phyloP scores from a whole-genome alignment of 1,140 invertebrate species.

The Odontomachus brunneus region DNA sequence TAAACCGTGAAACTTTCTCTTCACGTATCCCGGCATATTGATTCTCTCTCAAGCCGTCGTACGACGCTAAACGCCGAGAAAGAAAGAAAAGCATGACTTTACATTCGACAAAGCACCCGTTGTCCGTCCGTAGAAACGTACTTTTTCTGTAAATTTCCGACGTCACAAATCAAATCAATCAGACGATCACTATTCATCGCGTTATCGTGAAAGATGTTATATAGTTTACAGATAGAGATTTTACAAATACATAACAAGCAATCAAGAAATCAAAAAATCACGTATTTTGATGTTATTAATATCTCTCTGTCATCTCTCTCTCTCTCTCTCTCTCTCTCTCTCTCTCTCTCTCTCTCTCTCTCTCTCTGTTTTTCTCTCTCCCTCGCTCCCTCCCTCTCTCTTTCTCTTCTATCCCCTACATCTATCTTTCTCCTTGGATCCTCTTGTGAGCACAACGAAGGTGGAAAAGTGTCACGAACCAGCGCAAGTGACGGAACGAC shows the following conservation, averaged over 20 bases:
- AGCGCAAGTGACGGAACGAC: slow-evolving; percentile 48
- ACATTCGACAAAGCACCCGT: slow-evolving; percentile 3
- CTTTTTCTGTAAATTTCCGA: slow-evolving; percentile 19
- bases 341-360: not conserved
- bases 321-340: not conserved
- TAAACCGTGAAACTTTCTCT: slow-evolving; percentile 27
- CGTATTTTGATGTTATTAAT: slow-evolving; percentile 64
- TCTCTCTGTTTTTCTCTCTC: slow-evolving; percentile 3
- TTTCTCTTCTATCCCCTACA: no score
- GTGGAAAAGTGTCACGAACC: slow-evolving; percentile 65
- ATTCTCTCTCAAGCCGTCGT: slow-evolving; percentile 14
- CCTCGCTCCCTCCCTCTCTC: slow-evolving; percentile 38
- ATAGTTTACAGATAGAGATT: slow-evolving; percentile 66
- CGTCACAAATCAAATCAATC: slow-evolving; percentile 43
- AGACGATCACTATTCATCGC: slow-evolving; percentile 25
- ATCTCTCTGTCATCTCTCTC: not conserved
- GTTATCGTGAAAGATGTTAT: slow-evolving; percentile 59
- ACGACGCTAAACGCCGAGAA: not conserved
- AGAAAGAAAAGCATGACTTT: slow-evolving; percentile 28
- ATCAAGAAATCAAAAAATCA: slow-evolving; percentile 68
- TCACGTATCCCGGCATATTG: not conserved
- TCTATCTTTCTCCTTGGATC: no score
- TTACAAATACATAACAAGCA: slow-evolving; percentile 70
- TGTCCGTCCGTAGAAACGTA: slow-evolving; percentile 20
- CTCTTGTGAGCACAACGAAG: slow-evolving; percentile 2